A percentile compares a stretch with the other conserved stretches of the same genome.
Conservation (phyloP, 2,113 vertebrate genomes). For the Corvus cornix region DNA sequence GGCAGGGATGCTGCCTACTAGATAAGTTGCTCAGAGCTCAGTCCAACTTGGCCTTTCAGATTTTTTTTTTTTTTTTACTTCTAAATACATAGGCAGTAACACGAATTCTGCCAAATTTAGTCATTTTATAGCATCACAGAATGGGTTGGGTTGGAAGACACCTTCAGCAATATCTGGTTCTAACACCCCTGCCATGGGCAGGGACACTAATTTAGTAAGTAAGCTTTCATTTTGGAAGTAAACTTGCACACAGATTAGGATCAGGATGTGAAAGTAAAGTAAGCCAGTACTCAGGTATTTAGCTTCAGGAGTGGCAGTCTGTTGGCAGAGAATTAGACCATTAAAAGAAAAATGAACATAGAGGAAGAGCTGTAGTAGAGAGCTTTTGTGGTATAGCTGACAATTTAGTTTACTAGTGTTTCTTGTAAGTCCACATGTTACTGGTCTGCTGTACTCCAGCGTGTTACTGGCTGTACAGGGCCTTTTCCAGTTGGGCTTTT, state of each 20-base stretch:
- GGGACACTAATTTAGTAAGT: background rate
- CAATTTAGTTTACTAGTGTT: background rate
- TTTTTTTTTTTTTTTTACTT: background rate
- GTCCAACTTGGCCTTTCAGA: background rate
- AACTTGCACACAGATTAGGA: background rate
- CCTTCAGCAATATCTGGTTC: background rate
- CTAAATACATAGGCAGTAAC: accelerated
- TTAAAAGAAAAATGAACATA: background rate
- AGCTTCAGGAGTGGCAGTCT: background rate
- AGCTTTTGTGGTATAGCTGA: accelerated
- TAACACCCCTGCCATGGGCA: background rate
- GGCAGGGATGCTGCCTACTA: background rate
- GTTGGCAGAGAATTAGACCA: background rate
- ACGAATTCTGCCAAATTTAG: accelerated
- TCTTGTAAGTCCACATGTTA: accelerated
- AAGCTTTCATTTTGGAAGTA: background rate
- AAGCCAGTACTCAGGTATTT: background rate
- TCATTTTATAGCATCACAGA: background rate
- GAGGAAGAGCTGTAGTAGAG: background rate
- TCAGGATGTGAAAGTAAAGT: background rate
- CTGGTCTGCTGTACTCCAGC: background rate
- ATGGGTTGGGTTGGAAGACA: background rate
- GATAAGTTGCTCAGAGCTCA: background rate
- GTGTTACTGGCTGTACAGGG: background rate
- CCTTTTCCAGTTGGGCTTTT: background rate